phyloP scores from a whole-genome alignment of 2,113 vertebrate species.

The Panurus biarmicus region DNA sequence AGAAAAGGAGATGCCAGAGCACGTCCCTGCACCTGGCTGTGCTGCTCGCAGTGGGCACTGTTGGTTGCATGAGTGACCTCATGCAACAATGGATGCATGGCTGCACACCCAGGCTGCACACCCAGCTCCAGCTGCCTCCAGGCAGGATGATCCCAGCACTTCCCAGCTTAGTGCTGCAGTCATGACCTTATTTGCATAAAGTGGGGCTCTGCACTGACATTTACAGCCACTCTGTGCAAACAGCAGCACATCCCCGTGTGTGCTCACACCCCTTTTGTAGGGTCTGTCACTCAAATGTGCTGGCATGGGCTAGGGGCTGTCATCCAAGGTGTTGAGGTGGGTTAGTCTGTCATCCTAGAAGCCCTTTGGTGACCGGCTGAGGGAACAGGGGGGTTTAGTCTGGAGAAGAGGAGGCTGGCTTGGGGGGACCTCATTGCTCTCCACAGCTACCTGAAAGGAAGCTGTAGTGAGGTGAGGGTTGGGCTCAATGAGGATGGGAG shows the following conservation, averaged over 20 bases:
- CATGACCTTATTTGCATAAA: neutral
- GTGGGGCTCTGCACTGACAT: neutral
- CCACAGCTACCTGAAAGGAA: neutral
- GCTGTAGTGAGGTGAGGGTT: neutral
- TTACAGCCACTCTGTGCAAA: neutral
- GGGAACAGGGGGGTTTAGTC: neutral
- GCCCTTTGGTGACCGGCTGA: neutral
- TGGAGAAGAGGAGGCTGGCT: neutral
- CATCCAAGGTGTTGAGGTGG: neutral
- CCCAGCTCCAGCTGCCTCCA: neutral
- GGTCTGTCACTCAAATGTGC: neutral
- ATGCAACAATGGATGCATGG: too few species aligned
- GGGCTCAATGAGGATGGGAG: neutral
- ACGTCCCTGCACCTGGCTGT: neutral
- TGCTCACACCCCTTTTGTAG: neutral
- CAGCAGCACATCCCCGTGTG: fast-evolving
- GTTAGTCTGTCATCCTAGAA: neutral
- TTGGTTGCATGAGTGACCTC: neutral
- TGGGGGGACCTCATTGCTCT: neutral
- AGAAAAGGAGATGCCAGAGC: neutral
- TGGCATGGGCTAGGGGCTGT: neutral
- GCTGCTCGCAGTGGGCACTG: fast-evolving
- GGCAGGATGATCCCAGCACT: neutral
- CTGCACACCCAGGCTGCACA: neutral
- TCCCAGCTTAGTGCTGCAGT: neutral